These are phyloP conservation scores for Dendrolimus pini DNA, from an alignment of 2,888 invertebrate genomes.

Conservation along the genomic window DNA sequence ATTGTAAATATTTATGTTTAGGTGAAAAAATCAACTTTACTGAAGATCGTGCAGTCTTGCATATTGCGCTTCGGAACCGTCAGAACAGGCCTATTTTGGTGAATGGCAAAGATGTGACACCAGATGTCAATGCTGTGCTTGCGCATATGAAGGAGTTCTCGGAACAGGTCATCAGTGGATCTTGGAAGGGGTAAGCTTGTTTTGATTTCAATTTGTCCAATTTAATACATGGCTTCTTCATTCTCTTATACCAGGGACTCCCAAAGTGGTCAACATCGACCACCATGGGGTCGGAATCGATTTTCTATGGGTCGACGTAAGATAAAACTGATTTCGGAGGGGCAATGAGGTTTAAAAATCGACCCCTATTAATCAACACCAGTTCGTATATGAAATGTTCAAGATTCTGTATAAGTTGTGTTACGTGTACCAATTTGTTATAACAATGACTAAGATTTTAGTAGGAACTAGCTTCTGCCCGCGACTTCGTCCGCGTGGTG, in stretches of 20 bases:
- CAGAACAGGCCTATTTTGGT: conserved; percentile 86
- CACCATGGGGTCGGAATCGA: no score
- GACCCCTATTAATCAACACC: no score
- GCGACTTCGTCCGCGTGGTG: no score
- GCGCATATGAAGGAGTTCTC: conserved; percentile 97
- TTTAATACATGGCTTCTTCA: not conserved
- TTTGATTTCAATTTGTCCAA: not conserved
- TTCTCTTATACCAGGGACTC: not conserved
- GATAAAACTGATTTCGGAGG: no score
- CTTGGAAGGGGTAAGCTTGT: conserved; percentile 79
- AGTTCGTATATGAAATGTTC: no score
- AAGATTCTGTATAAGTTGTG: no score
- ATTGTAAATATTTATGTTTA: conserved; percentile 12
- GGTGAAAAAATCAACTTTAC: conserved; percentile 99
- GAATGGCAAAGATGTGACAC: conserved; percentile 86
- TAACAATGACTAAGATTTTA: no score
- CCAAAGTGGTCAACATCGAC: no score
- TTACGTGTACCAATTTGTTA: no score
- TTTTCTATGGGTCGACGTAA: no score
- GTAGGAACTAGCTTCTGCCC: no score
- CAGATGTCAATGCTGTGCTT: conserved; percentile 93
- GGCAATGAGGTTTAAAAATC: no score
- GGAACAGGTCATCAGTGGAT: conserved; percentile 82
- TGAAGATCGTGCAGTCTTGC: conserved; percentile 96
- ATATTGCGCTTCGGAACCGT: conserved; percentile 94